phyloP scores from a whole-genome alignment of 2,797 vertebrate species.

The Squalus acanthias region DNA sequence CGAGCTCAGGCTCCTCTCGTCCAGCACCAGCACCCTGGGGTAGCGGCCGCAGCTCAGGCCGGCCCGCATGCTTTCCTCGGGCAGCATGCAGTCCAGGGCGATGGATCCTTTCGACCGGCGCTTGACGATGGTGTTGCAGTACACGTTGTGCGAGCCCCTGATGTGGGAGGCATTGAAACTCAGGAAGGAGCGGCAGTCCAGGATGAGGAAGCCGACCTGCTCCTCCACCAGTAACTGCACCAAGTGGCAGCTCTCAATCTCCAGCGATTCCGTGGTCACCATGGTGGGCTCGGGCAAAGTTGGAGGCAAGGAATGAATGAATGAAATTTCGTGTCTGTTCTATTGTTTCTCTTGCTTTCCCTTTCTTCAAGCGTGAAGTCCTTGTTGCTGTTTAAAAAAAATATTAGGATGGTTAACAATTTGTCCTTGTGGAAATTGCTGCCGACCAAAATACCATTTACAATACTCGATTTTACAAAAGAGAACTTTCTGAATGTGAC shows the following conservation, averaged over 20 bases:
- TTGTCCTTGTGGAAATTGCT: too few species aligned
- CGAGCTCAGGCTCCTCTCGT: slow-evolving; percentile 58
- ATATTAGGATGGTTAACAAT: neutral
- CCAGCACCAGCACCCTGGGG: slow-evolving; percentile 69
- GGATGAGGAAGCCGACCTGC: slow-evolving; percentile 54
- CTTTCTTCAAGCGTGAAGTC: too few species aligned
- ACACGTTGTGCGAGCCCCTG: slow-evolving; percentile 65
- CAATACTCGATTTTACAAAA: too few species aligned
- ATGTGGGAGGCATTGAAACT: slow-evolving; percentile 67
- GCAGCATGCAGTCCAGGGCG: slow-evolving; percentile 69
- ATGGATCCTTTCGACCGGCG: slow-evolving; percentile 65
- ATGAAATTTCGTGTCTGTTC: neutral
- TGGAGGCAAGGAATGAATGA: neutral
- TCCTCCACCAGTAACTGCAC: slow-evolving; percentile 47
- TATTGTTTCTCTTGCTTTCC: neutral
- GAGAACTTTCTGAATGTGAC: neutral
- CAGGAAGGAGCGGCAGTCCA: slow-evolving; percentile 79
- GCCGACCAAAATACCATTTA: too few species aligned
- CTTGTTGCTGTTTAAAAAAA: neutral
- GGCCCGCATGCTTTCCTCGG: slow-evolving; percentile 63
- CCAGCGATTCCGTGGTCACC: slow-evolving; percentile 42
- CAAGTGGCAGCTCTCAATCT: slow-evolving; percentile 46
- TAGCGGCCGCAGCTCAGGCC: slow-evolving; percentile 63
- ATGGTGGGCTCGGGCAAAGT: slow-evolving; percentile 8
- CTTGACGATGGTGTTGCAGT: slow-evolving; percentile 77